Evolutionary conservation across 1,140 invertebrate genomes (phyloP), one percentile per base, ranked within the genome.

Genomic region (Brachionus asplanchnoidis): DNA sequence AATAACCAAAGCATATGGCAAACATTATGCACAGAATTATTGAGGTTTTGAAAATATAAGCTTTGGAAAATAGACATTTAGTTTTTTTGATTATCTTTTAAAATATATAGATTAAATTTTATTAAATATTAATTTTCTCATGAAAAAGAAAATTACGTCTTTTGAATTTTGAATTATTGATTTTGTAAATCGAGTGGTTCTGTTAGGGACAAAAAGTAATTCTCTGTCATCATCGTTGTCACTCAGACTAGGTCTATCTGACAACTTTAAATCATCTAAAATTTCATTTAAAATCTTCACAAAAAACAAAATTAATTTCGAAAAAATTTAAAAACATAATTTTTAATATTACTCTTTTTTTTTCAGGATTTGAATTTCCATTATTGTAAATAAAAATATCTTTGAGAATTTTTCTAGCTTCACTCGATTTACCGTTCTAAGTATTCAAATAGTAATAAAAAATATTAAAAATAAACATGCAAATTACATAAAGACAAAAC

Each of bases 401-500:
- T 65, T 80, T 66, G 23, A 80, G 36, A 23, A 80, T 66, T 65
- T 65, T 60, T 46, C 28, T 65, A 17, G 78, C 78, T 65, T 80
- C 78, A 60, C 32, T 80, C n/a, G 32, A 7, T 60, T 80, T 80
- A 14, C 42, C 42, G 28, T 80, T 60, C 56, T 65, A 20, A 36
- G 56, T n/a, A 50, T 42, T 0, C 93, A 93, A 7, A 92, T 4
- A 94, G 89, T 0, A 93, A 89, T 73, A 36, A 50, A 66, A 84
- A 85, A 36, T 7, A 36, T 9, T 20, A 32, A 66, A 80, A 85
- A 26, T 4, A 60, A 36, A n/a, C 85, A 93, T 93, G 65, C 92
- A 91, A 79, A 93, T 93, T 86, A 92, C 92, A 95, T 93, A 0
- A 94, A 82, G 20, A 46, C 79, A 88, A 89, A 93, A 95, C 7